These are phyloP conservation scores for Meloe dianella DNA, from an alignment of 2,888 invertebrate genomes.

Conservation along the genomic window DNA sequence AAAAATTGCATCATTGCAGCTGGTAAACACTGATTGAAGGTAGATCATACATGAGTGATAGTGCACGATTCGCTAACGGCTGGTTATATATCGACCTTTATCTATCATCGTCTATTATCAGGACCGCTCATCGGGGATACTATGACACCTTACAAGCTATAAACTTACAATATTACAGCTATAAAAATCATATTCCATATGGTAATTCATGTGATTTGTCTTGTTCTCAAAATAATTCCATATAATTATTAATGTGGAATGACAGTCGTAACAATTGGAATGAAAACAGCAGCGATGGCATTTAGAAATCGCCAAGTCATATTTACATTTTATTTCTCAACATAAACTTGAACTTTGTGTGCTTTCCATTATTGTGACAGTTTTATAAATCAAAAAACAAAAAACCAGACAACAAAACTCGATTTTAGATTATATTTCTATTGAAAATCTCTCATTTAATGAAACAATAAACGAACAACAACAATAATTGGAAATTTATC, in stretches of 20 bases:
- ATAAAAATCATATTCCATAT: neutral
- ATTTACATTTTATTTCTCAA: conserved; percentile 23
- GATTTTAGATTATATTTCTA: conserved; percentile 20
- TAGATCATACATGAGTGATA: conserved; percentile 50
- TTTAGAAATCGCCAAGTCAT: conserved; percentile 22
- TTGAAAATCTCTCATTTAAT: conserved; percentile 28
- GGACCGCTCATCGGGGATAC: conserved; percentile 40
- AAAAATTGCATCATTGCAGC: conserved; percentile 29
- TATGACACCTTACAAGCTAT: conserved; percentile 42
- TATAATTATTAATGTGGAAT: conserved; percentile 7
- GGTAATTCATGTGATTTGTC: neutral
- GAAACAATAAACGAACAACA: conserved; percentile 26
- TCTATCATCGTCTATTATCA: conserved; percentile 46
- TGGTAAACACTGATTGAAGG: conserved; percentile 38
- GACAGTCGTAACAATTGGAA: neutral
- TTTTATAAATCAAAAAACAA: conserved; percentile 33
- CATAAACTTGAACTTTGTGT: conserved; percentile 34
- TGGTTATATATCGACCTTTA: conserved; percentile 45
- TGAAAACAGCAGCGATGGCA: conserved; percentile 17
- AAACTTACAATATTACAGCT: neutral
- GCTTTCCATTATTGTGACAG: conserved; percentile 20
- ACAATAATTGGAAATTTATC: conserved; percentile 23
- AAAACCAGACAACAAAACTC: conserved; percentile 24
- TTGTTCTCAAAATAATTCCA: neutral
- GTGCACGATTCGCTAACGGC: conserved; percentile 49